phyloP scores from a whole-genome alignment of 2,797 vertebrate species.

The Arnoldichthys spilopterus region DNA sequence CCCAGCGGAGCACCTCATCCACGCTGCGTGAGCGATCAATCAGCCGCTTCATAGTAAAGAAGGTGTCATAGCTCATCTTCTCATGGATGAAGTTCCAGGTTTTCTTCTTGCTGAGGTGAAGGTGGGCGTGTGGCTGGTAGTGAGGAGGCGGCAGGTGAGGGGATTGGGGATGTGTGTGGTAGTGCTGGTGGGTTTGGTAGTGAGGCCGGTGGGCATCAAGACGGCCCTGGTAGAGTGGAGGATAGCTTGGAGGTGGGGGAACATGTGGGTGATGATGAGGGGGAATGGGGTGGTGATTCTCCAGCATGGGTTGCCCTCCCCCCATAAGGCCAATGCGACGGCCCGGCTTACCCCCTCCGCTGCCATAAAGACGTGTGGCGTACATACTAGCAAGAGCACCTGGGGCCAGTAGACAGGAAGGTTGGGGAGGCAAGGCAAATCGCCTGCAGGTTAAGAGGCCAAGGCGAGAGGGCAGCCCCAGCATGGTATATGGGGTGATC shows the following conservation, averaged over 20 bases:
- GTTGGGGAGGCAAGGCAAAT: conserved; percentile 56
- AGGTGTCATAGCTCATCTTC: conserved; percentile 90
- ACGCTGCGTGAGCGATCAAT: conserved; percentile 86
- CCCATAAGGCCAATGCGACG: conserved; percentile 68
- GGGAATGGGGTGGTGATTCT: conserved; percentile 62
- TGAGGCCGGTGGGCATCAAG: conserved; percentile 68
- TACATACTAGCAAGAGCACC: conserved; percentile 69
- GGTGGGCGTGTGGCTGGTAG: conserved; percentile 69
- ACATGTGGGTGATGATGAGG: conserved; percentile 66
- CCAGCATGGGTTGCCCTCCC: conserved; percentile 65
- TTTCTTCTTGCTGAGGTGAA: conserved; percentile 78
- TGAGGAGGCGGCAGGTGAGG: conserved; percentile 66
- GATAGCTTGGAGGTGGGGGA: conserved; percentile 63
- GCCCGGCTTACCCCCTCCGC: conserved; percentile 71
- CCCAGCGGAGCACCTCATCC: conserved; percentile 91
- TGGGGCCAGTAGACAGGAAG: conserved; percentile 39
- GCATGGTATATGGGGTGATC: conserved; percentile 70
- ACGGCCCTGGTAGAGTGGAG: conserved; percentile 70
- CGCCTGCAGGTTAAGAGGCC: conserved; percentile 70
- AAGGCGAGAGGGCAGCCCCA: conserved; percentile 66
- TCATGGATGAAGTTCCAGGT: conserved; percentile 90
- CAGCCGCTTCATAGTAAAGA: conserved; percentile 90
- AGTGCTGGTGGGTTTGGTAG: conserved; percentile 69
- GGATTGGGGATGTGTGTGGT: conserved; percentile 61
- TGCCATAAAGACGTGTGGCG: conserved; percentile 74